Base-by-base conservation (phyloP, 2,888 invertebrate genomes). In the Phortica okadai region DNA sequence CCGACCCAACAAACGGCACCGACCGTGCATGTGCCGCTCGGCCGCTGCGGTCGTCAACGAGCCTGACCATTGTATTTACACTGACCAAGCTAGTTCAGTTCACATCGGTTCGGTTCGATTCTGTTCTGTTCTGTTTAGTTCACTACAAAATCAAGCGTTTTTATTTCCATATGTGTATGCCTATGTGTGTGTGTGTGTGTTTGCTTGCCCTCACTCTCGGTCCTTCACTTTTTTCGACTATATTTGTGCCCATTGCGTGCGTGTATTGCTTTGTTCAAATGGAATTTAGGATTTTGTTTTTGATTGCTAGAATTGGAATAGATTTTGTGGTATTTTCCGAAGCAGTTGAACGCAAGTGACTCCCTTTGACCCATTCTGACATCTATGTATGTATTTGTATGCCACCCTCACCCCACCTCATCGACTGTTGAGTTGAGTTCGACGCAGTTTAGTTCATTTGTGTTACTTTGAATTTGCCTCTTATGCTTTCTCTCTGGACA, bases 271-370 rank as follows among this genome's bases (percentile, higher is more conserved):
- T 59, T 16, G 84, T 83, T 83, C 88, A 87, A 89, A 89, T 89
- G 88, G 89, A 88, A 89, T 89, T 89, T 86, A 82, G 85, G 89
- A 90, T 88, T 89, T 89, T 82, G 80, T 81, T 82, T 82, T 77
- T 89, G 88, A 88, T 88, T 88, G 89, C 86, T 54, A 72, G 87
- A 87, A 88, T 87, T 84, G 85, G 87, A 87, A 88, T 89, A 86
- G 88, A 89, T 89, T 86, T 86, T 87, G 88, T 83, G 86, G 89
- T 89, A 87, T 88, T 89, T 86, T 82, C 33, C 81, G 82, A 89
- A 87, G 87, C 83, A 85, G 80, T 83, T 84, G 82, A 58, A 42
- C 41, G 8, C 62, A 16, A 21, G 11, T 25, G 25, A 25, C 62
- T 33, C 62, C 66, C 33, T 16, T 42, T 41, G 54, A 72, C 54